phyloP scores from a whole-genome alignment of 2,888 invertebrate genomes.

The Drosophila robusta region DNA sequence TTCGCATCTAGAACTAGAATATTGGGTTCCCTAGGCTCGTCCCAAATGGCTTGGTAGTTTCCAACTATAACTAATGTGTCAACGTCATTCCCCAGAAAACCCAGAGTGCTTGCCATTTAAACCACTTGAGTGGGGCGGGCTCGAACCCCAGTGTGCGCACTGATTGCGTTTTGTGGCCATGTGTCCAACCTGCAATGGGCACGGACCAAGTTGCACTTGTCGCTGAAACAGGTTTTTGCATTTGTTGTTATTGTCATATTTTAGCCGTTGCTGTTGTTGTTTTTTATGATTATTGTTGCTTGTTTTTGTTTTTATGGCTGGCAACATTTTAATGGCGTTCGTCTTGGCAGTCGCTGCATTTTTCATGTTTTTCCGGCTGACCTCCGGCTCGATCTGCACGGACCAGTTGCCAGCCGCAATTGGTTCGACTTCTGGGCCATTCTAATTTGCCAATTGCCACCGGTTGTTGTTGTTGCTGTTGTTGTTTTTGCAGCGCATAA shows the following conservation, averaged over 20 bases:
- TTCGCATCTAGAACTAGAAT: no score
- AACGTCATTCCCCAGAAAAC: neutral
- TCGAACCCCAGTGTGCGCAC: slow-evolving; percentile 55
- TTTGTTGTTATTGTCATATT: slow-evolving; percentile 17
- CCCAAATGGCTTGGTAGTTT: no score
- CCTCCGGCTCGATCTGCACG: slow-evolving; percentile 69
- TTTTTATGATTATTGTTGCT: slow-evolving; percentile 45
- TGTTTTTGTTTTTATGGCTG: slow-evolving; percentile 39
- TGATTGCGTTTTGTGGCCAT: slow-evolving; percentile 65
- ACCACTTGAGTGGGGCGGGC: neutral
- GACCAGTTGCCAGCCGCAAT: slow-evolving; percentile 48
- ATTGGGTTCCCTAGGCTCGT: no score
- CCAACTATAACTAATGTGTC: no score
- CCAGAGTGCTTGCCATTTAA: slow-evolving; percentile 3
- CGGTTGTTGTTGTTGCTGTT: slow-evolving; percentile 18
- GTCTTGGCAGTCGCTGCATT: slow-evolving; percentile 59
- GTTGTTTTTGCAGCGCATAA: slow-evolving; percentile 35
- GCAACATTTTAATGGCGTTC: slow-evolving; percentile 49
- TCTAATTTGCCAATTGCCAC: slow-evolving; percentile 71
- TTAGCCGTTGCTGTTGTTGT: slow-evolving; percentile 21
- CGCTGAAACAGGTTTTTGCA: slow-evolving; percentile 70
- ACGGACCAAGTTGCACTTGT: slow-evolving; percentile 71
- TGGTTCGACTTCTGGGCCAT: slow-evolving; percentile 67
- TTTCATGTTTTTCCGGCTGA: slow-evolving; percentile 80
- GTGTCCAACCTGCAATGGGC: slow-evolving; percentile 78